A percentile compares a stretch with the other conserved stretches of the same genome.
Conservation (phyloP, 2,113 vertebrate genomes). For the Pygathrix nemaeus region DNA sequence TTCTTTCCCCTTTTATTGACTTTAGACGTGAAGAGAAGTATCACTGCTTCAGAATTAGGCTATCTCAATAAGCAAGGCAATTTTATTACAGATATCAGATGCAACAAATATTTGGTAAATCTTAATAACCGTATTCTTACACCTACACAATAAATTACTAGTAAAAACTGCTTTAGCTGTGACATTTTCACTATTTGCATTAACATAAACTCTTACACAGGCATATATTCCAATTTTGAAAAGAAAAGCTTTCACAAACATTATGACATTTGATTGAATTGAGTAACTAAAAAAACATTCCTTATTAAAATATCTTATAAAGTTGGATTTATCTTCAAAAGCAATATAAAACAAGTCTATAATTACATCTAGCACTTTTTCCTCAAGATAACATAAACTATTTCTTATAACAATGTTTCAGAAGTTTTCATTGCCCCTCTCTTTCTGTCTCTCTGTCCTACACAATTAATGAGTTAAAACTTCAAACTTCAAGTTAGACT, state of each 20-base stretch:
- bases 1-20: not conserved
- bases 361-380: not conserved
- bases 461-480: not conserved
- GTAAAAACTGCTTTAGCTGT: conserved; percentile 50
- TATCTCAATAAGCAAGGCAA: conserved; percentile 12
- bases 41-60: not conserved
- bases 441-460: not conserved
- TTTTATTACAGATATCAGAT: conserved; percentile 49
- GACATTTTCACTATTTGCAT: conserved; percentile 70
- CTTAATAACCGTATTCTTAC: conserved; percentile 46
- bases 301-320: conserved; percentile 57
- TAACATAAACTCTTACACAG: conserved; percentile 49
- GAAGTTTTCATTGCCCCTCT: not conserved
- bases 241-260: conserved; percentile 62
- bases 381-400: not conserved
- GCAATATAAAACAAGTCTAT: not conserved
- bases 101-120: conserved; percentile 47
- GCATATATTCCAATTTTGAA: conserved; percentile 56
- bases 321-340: conserved; percentile 49
- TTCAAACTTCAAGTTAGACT: not conserved
- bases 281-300: conserved; percentile 39
- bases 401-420: not conserved
- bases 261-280: conserved; percentile 68
- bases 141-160: conserved; percentile 55
- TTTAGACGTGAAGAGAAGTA: not conserved